These are phyloP conservation scores for Cryptoblepharus egeriae DNA, from an alignment of 2,797 vertebrate genomes.

Conservation along the genomic window DNA sequence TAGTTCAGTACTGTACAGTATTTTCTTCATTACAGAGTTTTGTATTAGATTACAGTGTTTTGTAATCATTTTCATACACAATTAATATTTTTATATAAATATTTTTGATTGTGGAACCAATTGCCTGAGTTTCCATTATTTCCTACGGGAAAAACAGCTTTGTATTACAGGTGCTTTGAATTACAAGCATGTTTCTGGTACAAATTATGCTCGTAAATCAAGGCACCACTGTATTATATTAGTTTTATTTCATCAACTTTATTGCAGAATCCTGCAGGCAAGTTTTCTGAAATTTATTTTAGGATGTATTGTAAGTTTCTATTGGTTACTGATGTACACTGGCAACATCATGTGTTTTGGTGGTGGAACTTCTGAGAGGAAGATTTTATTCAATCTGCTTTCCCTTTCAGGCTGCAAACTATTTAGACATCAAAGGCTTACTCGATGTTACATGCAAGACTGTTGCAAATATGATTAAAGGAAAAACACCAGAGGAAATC, in stretches of 20 bases:
- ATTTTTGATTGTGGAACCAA: too few relatives aligned
- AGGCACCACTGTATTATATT: too few relatives aligned
- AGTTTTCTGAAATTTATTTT: not conserved
- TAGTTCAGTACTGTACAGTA: too few relatives aligned
- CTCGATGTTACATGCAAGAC: slow-evolving; percentile 96
- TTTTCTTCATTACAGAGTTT: too few relatives aligned
- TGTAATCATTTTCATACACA: too few relatives aligned
- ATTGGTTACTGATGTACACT: not conserved
- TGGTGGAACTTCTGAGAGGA: not conserved
- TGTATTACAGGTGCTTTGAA: too few relatives aligned
- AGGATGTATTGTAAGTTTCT: not conserved
- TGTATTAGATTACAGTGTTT: too few relatives aligned
- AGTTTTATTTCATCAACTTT: not conserved
- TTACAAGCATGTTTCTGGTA: too few relatives aligned
- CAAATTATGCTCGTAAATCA: too few relatives aligned
- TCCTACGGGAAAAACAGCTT: too few relatives aligned
- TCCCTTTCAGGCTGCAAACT: slow-evolving; percentile 92
- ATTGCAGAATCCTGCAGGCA: not conserved
- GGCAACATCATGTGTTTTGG: not conserved
- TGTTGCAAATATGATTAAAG: slow-evolving; percentile 97
- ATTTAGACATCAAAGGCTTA: slow-evolving; percentile 97
- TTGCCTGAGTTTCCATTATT: too few relatives aligned
- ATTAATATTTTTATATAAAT: too few relatives aligned
- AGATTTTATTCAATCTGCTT: slow-evolving; percentile 49
- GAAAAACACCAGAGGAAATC: slow-evolving; percentile 99